A percentile compares a stretch with the other conserved stretches of the same genome.
phyloP scores from a whole-genome alignment of 2,888 invertebrate species.

The Megalurothrips usitatus region DNA sequence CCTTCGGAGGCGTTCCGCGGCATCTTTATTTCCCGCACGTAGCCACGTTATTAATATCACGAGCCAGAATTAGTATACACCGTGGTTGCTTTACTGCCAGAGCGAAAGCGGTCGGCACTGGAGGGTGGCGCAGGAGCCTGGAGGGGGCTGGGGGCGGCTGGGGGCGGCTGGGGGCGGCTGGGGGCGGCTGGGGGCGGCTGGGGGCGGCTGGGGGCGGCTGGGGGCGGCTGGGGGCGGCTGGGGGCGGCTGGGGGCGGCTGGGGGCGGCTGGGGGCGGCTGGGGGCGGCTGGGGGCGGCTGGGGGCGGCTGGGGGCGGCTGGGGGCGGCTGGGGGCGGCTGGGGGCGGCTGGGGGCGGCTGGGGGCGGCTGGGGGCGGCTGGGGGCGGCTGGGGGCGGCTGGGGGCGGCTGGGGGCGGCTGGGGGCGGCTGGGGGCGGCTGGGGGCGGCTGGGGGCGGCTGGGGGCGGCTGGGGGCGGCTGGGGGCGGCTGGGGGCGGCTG shows the following conservation, averaged over 20 bases:
- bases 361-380: neutral
- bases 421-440: neutral
- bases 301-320: neutral
- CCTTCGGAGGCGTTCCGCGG: too few species aligned
- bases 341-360: too few species aligned
- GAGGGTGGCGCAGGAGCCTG: neutral
- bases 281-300: too few species aligned
- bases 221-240: too few species aligned
- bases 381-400: neutral
- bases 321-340: neutral
- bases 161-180: too few species aligned
- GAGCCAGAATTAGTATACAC: conserved; percentile 5
- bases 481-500: neutral
- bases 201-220: neutral
- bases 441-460: neutral
- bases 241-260: neutral
- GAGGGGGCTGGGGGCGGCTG: too few species aligned
- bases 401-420: too few species aligned
- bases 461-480: too few species aligned
- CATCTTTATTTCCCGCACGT: conserved; percentile 12
- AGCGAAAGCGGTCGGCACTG: neutral
- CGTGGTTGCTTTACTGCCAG: neutral
- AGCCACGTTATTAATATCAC: neutral
- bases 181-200: neutral
- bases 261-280: neutral